phyloP scores from a whole-genome alignment of 2,888 invertebrate species.

The Aleiodes testaceus region DNA sequence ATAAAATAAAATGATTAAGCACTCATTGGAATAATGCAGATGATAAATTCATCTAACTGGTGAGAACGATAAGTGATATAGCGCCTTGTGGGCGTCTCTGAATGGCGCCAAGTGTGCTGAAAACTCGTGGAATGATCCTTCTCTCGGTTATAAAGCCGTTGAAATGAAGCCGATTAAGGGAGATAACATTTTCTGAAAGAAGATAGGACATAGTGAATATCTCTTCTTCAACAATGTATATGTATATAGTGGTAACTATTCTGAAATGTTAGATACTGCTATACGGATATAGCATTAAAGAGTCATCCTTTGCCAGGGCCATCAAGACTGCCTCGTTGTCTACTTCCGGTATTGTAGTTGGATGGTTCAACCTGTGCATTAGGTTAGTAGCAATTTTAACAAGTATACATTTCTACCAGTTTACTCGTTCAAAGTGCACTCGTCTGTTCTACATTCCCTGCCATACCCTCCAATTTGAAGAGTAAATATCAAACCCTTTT shows the following conservation, averaged over 20 bases:
- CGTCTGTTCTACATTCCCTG: background rate
- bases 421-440: background rate
- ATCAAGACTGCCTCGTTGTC: slow-evolving; percentile 10
- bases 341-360: background rate
- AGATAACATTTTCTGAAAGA: slow-evolving; percentile 3
- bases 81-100: too few relatives aligned
- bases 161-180: slow-evolving; percentile 24
- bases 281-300: slow-evolving; percentile 15
- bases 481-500: too few relatives aligned
- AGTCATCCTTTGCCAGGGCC: slow-evolving; percentile 5
- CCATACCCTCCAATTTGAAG: too few relatives aligned
- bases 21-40: too few relatives aligned
- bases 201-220: background rate
- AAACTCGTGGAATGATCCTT: too few relatives aligned
- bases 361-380: slow-evolving; percentile 4
- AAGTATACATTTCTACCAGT: slow-evolving; percentile 5
- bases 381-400: slow-evolving; percentile 18
- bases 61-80: too few relatives aligned
- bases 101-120: too few relatives aligned
- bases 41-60: too few relatives aligned
- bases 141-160: background rate
- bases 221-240: background rate
- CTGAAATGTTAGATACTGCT: slow-evolving; percentile 11
- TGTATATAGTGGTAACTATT: slow-evolving; percentile 7
- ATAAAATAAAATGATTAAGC: too few relatives aligned